These are phyloP conservation scores for Bos taurus DNA, from an alignment of 2,113 vertebrate genomes.

Conservation along the genomic window ARS-UCD2.0 NC_037334.1:52798001-52798500, in stretches of 20 bases:
- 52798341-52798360: not conserved
- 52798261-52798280: conserved; percentile 51
- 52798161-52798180: not conserved
- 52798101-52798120: conserved; percentile 70
- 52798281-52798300: conserved; percentile 49
- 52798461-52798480: not conserved
- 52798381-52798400: not conserved
- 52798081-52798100: conserved; percentile 66
- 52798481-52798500: not conserved
- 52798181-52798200: conserved; percentile 25
- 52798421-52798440: not conserved
- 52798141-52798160: conserved; percentile 26
- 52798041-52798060: conserved; percentile 56
- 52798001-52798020: not conserved
- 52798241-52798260: conserved; percentile 48
- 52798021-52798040: conserved; percentile 37
- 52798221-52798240: conserved; percentile 54
- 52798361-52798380: not conserved
- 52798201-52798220: conserved; percentile 54
- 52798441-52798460: not conserved
- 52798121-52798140: conserved; percentile 65
- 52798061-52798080: conserved; percentile 74
- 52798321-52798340: conserved; percentile 39
- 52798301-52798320: conserved; percentile 42
- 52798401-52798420: not conserved